These are phyloP conservation scores for Capreolus pygargus DNA, from an alignment of 2,113 vertebrate species.

Conservation along the genomic window DNA sequence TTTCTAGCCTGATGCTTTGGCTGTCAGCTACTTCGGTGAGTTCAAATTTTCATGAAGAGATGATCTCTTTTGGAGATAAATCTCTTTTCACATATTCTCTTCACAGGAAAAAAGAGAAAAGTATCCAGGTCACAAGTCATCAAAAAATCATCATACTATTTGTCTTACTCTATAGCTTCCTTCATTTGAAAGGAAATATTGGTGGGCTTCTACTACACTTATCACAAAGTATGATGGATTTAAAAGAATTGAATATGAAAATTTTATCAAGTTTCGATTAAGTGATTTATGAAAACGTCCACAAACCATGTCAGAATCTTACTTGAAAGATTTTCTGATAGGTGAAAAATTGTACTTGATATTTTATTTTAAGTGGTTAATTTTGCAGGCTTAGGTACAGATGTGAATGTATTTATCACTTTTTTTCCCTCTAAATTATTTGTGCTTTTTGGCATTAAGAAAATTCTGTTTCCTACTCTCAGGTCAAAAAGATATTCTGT, in stretches of 20 bases:
- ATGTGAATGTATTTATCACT: neutral
- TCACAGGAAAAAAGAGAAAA: neutral
- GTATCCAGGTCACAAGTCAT: neutral
- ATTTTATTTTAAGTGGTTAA: neutral
- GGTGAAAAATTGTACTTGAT: neutral
- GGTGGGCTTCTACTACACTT: neutral
- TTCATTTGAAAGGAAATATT: neutral
- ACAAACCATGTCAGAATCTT: neutral
- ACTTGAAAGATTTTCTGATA: neutral
- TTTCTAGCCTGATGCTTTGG: neutral
- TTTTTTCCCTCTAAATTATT: neutral
- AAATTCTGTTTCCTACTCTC: neutral
- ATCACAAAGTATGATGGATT: neutral
- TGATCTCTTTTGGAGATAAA: neutral
- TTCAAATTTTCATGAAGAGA: neutral
- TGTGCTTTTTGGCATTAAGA: slow-evolving; percentile 10
- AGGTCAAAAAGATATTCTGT: neutral
- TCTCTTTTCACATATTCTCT: neutral
- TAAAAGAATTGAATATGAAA: neutral
- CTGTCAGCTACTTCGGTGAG: neutral
- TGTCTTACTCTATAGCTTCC: neutral
- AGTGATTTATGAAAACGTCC: neutral
- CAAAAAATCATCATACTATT: neutral
- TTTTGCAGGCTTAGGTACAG: neutral
- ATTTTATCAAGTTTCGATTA: neutral